These are phyloP conservation scores for Microcebus tavaratra DNA, from an alignment of 2,113 vertebrate species.

Conservation along the genomic window DNA sequence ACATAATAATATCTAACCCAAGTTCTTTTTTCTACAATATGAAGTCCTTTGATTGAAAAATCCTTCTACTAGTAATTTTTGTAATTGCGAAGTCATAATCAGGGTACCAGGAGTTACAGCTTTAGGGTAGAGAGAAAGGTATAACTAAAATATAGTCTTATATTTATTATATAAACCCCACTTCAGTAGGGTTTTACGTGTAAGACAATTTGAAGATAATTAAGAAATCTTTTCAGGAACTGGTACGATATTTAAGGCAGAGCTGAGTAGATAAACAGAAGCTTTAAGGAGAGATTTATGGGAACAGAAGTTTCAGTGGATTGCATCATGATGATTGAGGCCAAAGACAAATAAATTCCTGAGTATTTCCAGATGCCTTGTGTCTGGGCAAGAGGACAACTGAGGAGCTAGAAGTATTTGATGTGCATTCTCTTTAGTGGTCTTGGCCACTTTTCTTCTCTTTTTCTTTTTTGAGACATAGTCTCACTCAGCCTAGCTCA, in stretches of 20 bases:
- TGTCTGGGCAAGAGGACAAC: slow-evolving; percentile 24
- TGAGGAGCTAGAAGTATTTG: neutral
- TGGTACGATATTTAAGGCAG: neutral
- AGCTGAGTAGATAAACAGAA: slow-evolving; percentile 52
- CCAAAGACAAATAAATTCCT: slow-evolving; percentile 32
- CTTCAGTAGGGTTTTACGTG: neutral
- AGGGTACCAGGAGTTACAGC: neutral
- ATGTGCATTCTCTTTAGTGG: slow-evolving; percentile 1
- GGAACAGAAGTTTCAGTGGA: slow-evolving; percentile 40
- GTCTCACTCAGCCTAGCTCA: no score
- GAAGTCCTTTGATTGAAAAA: slow-evolving; percentile 6
- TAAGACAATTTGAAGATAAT: neutral
- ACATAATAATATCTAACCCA: neutral
- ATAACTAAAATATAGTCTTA: neutral
- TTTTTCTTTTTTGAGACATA: neutral
- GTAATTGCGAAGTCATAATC: neutral
- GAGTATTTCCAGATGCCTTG: slow-evolving; percentile 60
- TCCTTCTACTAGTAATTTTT: neutral
- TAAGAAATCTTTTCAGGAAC: neutral
- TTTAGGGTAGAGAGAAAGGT: neutral
- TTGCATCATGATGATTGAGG: slow-evolving; percentile 61
- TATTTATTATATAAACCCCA: neutral
- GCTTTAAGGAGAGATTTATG: slow-evolving; percentile 42
- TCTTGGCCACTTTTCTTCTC: neutral
- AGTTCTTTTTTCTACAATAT: neutral